phyloP scores from a whole-genome alignment of 1,140 invertebrate genomes.

The Meloidogyne floridensis region DNA sequence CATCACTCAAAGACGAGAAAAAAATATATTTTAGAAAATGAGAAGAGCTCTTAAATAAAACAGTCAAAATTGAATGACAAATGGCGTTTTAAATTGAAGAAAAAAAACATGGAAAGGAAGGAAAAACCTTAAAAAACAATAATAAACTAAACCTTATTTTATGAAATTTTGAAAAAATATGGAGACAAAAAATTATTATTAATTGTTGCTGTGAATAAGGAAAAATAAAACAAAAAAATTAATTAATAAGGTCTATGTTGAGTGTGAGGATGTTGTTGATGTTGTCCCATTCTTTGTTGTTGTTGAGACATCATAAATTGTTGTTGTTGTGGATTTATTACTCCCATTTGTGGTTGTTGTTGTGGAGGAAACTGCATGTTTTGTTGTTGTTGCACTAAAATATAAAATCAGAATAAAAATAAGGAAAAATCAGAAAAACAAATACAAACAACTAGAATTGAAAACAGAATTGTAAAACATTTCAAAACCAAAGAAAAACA shows the following conservation, averaged over 20 bases:
- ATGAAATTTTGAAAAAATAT: background rate
- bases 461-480: too few species aligned
- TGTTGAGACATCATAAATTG: slow-evolving; percentile 24
- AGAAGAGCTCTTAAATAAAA: background rate
- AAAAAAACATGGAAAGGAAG: background rate
- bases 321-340: slow-evolving; percentile 29
- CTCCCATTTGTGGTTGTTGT: slow-evolving; percentile 22
- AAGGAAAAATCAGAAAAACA: background rate
- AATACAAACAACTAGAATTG: too few species aligned
- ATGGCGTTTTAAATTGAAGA: background rate
- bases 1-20: background rate
- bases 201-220: background rate
- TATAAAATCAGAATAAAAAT: background rate
- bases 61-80: background rate
- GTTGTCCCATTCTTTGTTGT: slow-evolving; percentile 27
- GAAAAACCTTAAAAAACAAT: background rate
- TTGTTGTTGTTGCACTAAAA: slow-evolving; percentile 29
- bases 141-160: background rate
- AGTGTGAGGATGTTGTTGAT: slow-evolving; percentile 15
- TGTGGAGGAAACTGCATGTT: slow-evolving; percentile 26
- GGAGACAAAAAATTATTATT: background rate
- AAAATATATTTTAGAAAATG: background rate
- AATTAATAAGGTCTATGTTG: slow-evolving; percentile 26
- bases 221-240: background rate
- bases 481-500: too few species aligned